phyloP scores from a whole-genome alignment of 2,797 vertebrate species.

The Ptychadena robeensis region DNA sequence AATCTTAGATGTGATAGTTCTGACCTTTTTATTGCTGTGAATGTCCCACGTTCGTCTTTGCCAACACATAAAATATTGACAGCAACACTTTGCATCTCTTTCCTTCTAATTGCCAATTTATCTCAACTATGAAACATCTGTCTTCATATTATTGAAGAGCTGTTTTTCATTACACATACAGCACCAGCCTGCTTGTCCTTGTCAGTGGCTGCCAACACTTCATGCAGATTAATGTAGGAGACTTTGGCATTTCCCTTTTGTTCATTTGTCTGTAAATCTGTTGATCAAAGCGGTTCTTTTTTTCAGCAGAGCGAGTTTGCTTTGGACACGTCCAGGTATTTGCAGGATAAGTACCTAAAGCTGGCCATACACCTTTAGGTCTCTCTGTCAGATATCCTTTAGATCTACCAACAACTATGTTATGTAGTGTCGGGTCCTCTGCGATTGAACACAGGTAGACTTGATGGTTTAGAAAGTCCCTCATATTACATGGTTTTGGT shows the following conservation, averaged over 20 bases:
- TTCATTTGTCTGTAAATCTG: neutral
- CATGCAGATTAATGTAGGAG: slow-evolving; percentile 44
- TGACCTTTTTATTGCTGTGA: slow-evolving; percentile 17
- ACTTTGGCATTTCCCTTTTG: slow-evolving; percentile 8
- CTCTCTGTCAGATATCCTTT: too few relatives aligned
- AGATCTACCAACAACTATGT: too few relatives aligned
- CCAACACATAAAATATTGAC: slow-evolving; percentile 49
- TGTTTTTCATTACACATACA: slow-evolving; percentile 47
- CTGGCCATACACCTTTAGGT: too few relatives aligned
- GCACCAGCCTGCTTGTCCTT: slow-evolving; percentile 20
- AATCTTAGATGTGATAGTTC: slow-evolving; percentile 10
- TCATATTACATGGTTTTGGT: too few relatives aligned
- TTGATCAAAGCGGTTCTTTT: slow-evolving; percentile 13
- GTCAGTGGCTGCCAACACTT: slow-evolving; percentile 48
- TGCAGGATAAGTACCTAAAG: too few relatives aligned
- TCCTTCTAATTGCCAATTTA: slow-evolving; percentile 51
- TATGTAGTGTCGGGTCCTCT: too few relatives aligned
- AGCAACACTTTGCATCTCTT: slow-evolving; percentile 44
- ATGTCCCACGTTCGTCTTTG: neutral
- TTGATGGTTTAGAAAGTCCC: too few relatives aligned
- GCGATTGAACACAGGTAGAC: too few relatives aligned
- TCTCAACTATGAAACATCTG: slow-evolving; percentile 49
- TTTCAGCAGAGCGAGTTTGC: slow-evolving; percentile 13
- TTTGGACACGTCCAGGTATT: neutral
- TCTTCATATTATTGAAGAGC: slow-evolving; percentile 3